phyloP scores from a whole-genome alignment of 2,888 invertebrate genomes.

The Spicauda simplicius region DNA sequence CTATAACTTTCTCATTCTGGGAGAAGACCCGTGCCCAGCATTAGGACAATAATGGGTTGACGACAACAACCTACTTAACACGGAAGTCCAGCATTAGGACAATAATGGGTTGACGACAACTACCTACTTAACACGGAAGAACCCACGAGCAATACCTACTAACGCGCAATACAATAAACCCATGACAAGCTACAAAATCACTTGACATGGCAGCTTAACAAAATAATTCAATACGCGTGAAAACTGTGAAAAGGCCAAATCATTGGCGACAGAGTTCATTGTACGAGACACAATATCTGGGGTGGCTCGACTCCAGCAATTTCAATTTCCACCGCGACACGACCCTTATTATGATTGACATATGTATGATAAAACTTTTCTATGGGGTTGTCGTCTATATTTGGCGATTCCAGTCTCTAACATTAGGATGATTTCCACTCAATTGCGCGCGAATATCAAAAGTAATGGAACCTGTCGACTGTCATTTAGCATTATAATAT shows the following conservation, averaged over 20 bases:
- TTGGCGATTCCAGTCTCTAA: slow-evolving; percentile 7
- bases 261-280: neutral
- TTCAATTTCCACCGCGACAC: slow-evolving; percentile 12
- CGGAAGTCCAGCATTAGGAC: too few relatives aligned
- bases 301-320: slow-evolving; percentile 1
- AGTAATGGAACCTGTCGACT: slow-evolving; percentile 40
- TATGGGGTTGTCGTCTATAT: neutral
- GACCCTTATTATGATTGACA: slow-evolving; percentile 53
- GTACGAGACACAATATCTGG: slow-evolving; percentile 1
- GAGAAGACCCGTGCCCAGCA: too few relatives aligned
- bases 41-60: too few relatives aligned
- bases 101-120: too few relatives aligned
- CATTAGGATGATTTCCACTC: slow-evolving; percentile 49
- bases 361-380: slow-evolving; percentile 48
- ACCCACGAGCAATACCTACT: too few relatives aligned
- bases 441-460: slow-evolving; percentile 48
- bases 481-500: slow-evolving; percentile 36
- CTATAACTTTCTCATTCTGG: too few relatives aligned
- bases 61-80: too few relatives aligned
- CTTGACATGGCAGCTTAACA: neutral
- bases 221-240: neutral
- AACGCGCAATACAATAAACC: too few relatives aligned
- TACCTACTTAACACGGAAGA: too few relatives aligned
- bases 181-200: neutral
- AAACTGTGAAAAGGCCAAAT: slow-evolving; percentile 1